A percentile compares a stretch with the other conserved stretches of the same genome.
These are phyloP conservation scores for Temnothorax ravouxi DNA, from an alignment of 2,888 invertebrate species.

Conservation along the genomic window DNA sequence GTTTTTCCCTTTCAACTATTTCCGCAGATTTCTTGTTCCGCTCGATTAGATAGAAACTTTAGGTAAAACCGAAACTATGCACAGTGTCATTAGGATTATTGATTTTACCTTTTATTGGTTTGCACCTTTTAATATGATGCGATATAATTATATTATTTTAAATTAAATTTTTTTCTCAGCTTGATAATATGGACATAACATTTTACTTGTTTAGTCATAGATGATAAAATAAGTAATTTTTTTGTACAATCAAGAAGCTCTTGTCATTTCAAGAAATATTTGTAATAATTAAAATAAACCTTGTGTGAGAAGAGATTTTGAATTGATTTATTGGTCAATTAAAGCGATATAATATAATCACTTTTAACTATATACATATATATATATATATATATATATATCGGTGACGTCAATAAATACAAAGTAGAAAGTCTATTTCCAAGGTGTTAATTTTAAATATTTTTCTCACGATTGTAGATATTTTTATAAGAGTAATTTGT, in stretches of 20 bases:
- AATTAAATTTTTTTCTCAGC: neutral
- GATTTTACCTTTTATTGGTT: neutral
- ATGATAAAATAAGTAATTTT: neutral
- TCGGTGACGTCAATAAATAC: constrained; percentile 46
- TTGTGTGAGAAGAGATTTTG: neutral
- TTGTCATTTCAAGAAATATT: constrained; percentile 1
- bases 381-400: constrained; percentile 6
- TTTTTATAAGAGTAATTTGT: constrained; percentile 9
- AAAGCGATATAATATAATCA: constrained; percentile 7
- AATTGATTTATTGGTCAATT: neutral
- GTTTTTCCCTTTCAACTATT: constrained; percentile 46
- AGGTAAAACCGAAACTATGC: constrained; percentile 34
- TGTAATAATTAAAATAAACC: neutral
- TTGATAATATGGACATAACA: neutral
- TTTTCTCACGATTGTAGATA: constrained; percentile 2
- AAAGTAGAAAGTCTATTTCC: constrained; percentile 28
- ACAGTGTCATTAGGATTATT: constrained; percentile 1
- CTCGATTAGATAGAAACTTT: constrained; percentile 57
- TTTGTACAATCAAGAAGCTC: neutral
- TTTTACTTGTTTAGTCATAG: neutral
- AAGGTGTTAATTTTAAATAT: constrained; percentile 22
- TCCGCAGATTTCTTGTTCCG: constrained; percentile 55
- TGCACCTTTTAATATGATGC: neutral
- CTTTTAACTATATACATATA: neutral
- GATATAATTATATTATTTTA: neutral